These are phyloP conservation scores for Planococcus citri DNA, from an alignment of 1,140 invertebrate species.

Conservation along the genomic window DNA sequence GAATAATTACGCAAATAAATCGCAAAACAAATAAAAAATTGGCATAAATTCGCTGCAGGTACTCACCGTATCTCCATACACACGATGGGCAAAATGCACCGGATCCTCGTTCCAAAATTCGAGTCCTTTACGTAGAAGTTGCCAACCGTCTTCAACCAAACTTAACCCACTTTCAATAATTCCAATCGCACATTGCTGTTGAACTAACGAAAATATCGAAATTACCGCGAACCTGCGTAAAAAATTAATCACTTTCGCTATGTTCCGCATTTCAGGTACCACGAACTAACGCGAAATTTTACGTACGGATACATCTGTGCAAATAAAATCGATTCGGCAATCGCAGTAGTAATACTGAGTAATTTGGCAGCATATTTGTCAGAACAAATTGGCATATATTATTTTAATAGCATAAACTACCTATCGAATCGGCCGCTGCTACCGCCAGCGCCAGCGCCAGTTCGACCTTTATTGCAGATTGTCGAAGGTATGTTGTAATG, in stretches of 20 bases:
- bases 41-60: not conserved
- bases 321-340: not conserved
- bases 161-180: not conserved
- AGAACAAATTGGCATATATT: not conserved
- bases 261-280: conserved; percentile 1
- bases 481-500: not conserved
- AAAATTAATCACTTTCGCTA: conserved; percentile 7
- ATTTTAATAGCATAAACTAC: not conserved
- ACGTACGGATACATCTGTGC: not conserved
- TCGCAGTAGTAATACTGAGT: not conserved
- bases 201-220: not conserved
- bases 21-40: not conserved
- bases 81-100: conserved; percentile 6
- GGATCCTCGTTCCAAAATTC: conserved; percentile 13
- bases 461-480: conserved; percentile 1
- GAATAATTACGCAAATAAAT: too few relatives aligned
- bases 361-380: not conserved
- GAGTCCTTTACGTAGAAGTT: not conserved
- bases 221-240: conserved; percentile 1
- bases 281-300: not conserved
- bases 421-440: not conserved
- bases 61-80: conserved; percentile 6
- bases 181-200: not conserved
- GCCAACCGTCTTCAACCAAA: not conserved
- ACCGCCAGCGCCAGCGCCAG: too few relatives aligned